Evolutionary conservation across 1,140 invertebrate genomes (phyloP), one percentile per base, ranked within the genome.

Genomic region (Steinernema khuongi): DNA sequence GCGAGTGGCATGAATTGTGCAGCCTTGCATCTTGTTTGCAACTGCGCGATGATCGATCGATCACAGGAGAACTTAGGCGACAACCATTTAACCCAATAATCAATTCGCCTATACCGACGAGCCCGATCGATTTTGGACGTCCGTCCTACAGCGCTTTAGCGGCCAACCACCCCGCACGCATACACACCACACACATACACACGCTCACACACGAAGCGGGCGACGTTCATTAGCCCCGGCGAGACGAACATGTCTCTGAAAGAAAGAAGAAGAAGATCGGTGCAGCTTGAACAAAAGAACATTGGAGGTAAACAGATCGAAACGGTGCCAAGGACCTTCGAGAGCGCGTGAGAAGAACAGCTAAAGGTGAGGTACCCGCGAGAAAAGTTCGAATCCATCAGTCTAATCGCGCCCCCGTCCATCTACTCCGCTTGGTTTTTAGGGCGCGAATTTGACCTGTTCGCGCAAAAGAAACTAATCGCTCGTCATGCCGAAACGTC

Each of bases 101-200:
- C 50, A 60, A 60, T 60, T 14, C 50, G 22, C 26, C 50, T 22
- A 60, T 17, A 60, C 19, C 22, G 50, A 60, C 50, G 4, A 60
- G 50, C 11, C 50, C 50, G 50, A 60, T 60, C 50, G 50, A 60
- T 60, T 60, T 60, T 60, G 50, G 50, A 7, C 50, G 50, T n/a
- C n/a, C n/a, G n/a, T 22, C 50, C 22, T 60, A 60, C 50, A 60
- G 50, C 50, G 50, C 50, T 22, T 60, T 60, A 17, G 50, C 50
- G 50, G 50, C 50, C 50, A 60, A 60, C 50, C 50, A 60, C 50
- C 50, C 50, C 50, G 50, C 50, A 60, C 19, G 50, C 50, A 60
- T 60, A 60, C 50, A 60, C 50, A 60, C 50, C 50, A 60, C 50
- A 41, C 36, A 60, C 50, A 60, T 60, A 60, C 50, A 60, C 50